These are phyloP conservation scores for Eupithecia abbreviata DNA, from an alignment of 2,888 invertebrate genomes.

Conservation along the genomic window DNA sequence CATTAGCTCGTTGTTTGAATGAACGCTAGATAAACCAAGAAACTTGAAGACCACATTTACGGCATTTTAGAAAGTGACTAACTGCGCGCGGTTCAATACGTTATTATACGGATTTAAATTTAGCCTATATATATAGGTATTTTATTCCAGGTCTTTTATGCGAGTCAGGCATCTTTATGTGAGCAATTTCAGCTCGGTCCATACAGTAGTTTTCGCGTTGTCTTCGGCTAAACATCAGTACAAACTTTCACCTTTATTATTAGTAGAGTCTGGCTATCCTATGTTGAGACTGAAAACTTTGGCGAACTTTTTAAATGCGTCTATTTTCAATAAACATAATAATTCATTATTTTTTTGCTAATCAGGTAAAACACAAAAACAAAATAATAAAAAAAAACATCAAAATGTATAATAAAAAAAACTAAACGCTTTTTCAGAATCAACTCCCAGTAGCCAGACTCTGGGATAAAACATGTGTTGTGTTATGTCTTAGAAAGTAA, in stretches of 20 bases:
- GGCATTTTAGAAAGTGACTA: neutral
- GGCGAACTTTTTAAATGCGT: too few species aligned
- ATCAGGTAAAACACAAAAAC: too few species aligned
- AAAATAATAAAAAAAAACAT: too few species aligned
- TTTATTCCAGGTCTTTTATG: neutral
- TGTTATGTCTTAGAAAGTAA: neutral
- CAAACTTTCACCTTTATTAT: neutral
- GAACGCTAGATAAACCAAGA: slow-evolving; percentile 17
- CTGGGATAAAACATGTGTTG: neutral
- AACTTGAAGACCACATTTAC: neutral
- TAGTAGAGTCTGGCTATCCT: too few species aligned
- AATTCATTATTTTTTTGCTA: too few species aligned
- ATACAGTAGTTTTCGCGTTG: neutral
- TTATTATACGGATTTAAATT: neutral
- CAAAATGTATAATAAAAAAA: too few species aligned
- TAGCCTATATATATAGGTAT: neutral
- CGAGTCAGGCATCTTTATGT: neutral
- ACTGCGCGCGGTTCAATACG: neutral
- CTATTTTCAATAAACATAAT: too few species aligned
- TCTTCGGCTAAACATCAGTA: neutral
- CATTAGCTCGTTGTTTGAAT: slow-evolving; percentile 34
- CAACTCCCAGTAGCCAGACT: too few species aligned
- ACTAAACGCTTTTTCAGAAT: too few species aligned
- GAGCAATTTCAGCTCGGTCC: neutral
- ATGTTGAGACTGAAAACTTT: too few species aligned